Conservation (phyloP, 1,140 invertebrate species). For the Agrilus planipennis region DNA sequence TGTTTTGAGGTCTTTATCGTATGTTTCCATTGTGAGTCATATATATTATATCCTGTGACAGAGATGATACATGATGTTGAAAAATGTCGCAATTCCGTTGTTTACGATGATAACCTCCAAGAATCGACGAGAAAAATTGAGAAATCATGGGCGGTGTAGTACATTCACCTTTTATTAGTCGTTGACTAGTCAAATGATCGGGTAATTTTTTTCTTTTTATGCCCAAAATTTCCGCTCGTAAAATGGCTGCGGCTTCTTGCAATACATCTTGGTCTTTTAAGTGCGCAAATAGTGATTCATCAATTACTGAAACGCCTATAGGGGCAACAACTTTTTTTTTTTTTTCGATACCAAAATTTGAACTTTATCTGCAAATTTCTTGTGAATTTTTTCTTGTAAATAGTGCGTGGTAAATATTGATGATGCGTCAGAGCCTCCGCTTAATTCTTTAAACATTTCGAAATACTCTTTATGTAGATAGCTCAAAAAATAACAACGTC, state of each 20-base stretch:
- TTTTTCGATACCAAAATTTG: neutral
- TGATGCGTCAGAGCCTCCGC: too few relatives aligned
- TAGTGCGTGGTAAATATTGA: too few relatives aligned
- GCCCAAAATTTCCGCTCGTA: constrained; percentile 1
- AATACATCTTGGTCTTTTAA: neutral
- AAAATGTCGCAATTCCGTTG: neutral
- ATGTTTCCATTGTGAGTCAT: neutral
- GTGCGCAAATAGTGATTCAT: neutral
- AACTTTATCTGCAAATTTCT: too few relatives aligned
- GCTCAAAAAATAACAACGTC: too few relatives aligned
- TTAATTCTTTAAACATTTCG: too few relatives aligned
- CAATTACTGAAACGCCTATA: neutral
- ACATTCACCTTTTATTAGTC: constrained; percentile 5
- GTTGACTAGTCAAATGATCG: neutral
- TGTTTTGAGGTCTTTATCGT: constrained; percentile 21
- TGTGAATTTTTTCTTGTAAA: too few relatives aligned
- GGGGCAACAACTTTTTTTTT: neutral
- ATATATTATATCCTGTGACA: constrained; percentile 3
- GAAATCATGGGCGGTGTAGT: neutral
- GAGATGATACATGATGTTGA: neutral
- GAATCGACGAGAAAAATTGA: neutral
- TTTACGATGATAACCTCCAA: constrained; percentile 12
- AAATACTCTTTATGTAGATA: too few relatives aligned
- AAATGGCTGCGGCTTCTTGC: constrained; percentile 4
- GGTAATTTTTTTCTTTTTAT: constrained; percentile 1